Base-by-base conservation (phyloP, 2,797 vertebrate species). In the Propithecus perrieri region DNA sequence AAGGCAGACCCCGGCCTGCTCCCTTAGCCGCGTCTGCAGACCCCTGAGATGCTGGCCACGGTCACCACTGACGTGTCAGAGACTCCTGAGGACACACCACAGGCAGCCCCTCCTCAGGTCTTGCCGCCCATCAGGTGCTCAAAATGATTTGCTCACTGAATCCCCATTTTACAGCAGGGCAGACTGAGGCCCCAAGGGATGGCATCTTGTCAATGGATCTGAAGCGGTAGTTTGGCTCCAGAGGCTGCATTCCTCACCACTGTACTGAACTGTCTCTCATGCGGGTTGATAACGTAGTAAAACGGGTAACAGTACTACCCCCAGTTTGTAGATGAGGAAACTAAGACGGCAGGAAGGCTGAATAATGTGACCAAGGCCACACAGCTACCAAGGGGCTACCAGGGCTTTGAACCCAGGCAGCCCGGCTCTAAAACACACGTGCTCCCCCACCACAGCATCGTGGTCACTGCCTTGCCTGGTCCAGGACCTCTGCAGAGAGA, bases 381-480 rank as follows among this genome's bases (percentile, higher is more conserved):
- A 5, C 15, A 35, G 53, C 55, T 3, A 4, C 15, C 0, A 18
- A 59, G 41, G 17, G 28, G 26, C 28, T 7, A n/a, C 1, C 24
- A 30, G 9, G 24, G 61, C 30, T 14, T 4, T 18, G 59, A 48
- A 46, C 30, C n/a, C 35, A 0, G n/a, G 57, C 20, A 9, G 67
- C 0, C 1, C 1, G 3, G 67, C 67, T 46, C 30, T 35, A 2
- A 48, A 67, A 24, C 78, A 24, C 46, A 18, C 0, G 0, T 5
- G 26, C 43, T 53, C 2, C 6, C 24, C n/a, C 41, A 17, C 18
- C 6, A 41, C 30, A 1, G 61, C 33, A 50, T 38, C 5, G 0
- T 14, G 74, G 8, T n/a, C 17, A 4, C 28, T 26, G 41, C 26
- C n/a, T 41, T 33, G 81, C 57, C 81, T 41, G 7, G 12, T 15